phyloP scores from a whole-genome alignment of 2,888 invertebrate species.

The Druceiella hillmani region DNA sequence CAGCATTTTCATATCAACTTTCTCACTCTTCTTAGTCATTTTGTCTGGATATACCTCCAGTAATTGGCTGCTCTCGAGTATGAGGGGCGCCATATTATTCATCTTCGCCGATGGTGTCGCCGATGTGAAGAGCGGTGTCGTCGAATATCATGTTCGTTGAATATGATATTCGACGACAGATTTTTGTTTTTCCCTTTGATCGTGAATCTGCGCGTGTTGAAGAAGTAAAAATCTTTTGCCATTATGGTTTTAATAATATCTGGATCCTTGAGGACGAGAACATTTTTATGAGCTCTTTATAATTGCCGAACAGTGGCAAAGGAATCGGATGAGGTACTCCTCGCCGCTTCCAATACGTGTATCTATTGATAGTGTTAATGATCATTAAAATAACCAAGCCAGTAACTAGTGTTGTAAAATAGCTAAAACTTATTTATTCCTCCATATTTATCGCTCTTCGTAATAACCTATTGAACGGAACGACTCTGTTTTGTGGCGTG shows the following conservation, averaged over 20 bases:
- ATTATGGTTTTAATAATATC: slow-evolving; percentile 1
- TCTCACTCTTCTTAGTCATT: not conserved
- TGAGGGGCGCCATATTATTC: slow-evolving; percentile 3
- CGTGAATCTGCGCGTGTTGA: not conserved
- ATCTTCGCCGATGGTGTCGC: not conserved
- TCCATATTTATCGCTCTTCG: no score
- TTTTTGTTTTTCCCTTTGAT: not conserved
- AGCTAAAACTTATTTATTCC: no score
- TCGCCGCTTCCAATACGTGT: no score
- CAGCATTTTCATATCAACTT: slow-evolving; percentile 17
- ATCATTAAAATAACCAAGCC: no score
- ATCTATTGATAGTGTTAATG: no score
- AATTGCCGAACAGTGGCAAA: not conserved
- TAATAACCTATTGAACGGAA: no score
- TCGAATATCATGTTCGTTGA: slow-evolving; percentile 1
- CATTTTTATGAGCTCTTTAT: not conserved
- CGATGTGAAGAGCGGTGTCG: not conserved
- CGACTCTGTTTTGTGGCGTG: no score
- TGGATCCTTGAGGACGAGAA: slow-evolving; percentile 3
- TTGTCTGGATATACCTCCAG: not conserved
- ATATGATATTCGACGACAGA: not conserved
- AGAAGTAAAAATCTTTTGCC: slow-evolving; percentile 5
- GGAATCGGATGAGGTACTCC: not conserved
- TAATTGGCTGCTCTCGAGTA: not conserved
- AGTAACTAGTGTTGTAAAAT: no score